Percentiles rank a stretch among this genome's conserved stretches.
These are phyloP conservation scores for Mercenaria mercenaria DNA, from an alignment of 1,140 invertebrate species.

Conservation along the genomic window DNA sequence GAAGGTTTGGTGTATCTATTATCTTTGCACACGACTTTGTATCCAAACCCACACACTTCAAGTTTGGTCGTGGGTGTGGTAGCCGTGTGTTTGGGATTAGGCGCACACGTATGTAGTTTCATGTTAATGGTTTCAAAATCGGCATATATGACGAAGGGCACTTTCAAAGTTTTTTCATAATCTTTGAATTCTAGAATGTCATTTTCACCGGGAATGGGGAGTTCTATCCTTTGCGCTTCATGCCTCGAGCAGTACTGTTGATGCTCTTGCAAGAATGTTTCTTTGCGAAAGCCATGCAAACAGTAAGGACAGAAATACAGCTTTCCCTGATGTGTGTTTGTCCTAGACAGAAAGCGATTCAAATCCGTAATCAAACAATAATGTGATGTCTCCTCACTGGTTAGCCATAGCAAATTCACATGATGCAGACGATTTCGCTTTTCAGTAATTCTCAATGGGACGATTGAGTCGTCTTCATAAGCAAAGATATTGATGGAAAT, in stretches of 20 bases:
- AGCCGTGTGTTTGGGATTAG: not conserved
- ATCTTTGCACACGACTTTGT: conserved; percentile 9
- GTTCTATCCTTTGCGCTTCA: not conserved
- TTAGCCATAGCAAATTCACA: conserved; percentile 8
- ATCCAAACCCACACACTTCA: not conserved
- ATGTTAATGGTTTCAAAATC: conserved; percentile 19
- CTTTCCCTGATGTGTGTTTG: not conserved
- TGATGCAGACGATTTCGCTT: not conserved
- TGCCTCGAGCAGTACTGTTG: conserved; percentile 8
- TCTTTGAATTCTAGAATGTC: conserved; percentile 39
- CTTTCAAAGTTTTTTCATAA: conserved; percentile 28
- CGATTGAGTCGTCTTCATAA: not conserved
- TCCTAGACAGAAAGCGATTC: conserved; percentile 1
- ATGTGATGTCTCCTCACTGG: not conserved
- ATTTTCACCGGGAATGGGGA: not conserved
- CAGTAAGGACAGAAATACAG: conserved; percentile 25
- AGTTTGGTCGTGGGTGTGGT: not conserved
- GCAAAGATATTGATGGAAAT: conserved; percentile 26
- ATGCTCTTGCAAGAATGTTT: conserved; percentile 36
- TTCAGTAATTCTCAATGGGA: conserved; percentile 5
- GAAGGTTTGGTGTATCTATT: conserved; percentile 5
- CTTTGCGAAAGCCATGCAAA: conserved; percentile 26
- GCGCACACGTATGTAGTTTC: conserved; percentile 8
- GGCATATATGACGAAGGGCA: conserved; percentile 20
- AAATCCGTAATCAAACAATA: conserved; percentile 11